A percentile compares a stretch with the other conserved stretches of the same genome.
Evolutionary conservation across 2,797 vertebrate species (phyloP).

Genomic region (Paratrypauchen microcephalus): DNA sequence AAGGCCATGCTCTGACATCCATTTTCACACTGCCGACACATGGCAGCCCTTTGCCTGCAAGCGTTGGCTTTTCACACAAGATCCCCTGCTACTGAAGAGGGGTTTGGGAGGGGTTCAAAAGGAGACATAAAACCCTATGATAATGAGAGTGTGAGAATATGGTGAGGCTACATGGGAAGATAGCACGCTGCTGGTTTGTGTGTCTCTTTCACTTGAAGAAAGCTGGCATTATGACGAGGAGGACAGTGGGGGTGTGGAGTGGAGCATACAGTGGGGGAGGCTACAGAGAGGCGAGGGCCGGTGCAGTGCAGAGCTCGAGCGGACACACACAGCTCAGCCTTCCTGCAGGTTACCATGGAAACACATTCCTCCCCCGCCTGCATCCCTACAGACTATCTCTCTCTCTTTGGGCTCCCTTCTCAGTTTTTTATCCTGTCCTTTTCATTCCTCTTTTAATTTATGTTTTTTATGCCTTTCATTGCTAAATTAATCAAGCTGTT

Average conservation of each 20-base stretch:
- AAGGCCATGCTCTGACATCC: constrained; percentile 63
- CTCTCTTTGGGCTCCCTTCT: constrained; percentile 62
- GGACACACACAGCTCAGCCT: constrained; percentile 85
- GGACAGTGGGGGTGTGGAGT: constrained; percentile 41
- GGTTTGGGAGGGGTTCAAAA: constrained; percentile 48
- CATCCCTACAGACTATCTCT: constrained; percentile 81
- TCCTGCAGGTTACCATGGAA: constrained; percentile 81
- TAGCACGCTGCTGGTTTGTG: constrained; percentile 33
- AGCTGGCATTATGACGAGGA: constrained; percentile 36
- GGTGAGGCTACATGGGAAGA: constrained; percentile 51
- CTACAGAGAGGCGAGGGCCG: constrained; percentile 73
- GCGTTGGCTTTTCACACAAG: constrained; percentile 74
- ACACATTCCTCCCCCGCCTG: constrained; percentile 86
- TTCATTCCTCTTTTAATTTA: constrained; percentile 31
- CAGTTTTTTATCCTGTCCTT: constrained; percentile 31
- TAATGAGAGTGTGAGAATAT: constrained; percentile 55
- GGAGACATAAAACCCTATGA: constrained; percentile 44
- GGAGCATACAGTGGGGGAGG: constrained; percentile 65
- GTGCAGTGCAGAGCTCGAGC: constrained; percentile 84
- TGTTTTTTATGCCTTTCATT: constrained; percentile 28
- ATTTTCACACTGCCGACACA: constrained; percentile 69
- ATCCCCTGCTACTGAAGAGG: constrained; percentile 60
- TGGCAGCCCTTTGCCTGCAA: constrained; percentile 68
- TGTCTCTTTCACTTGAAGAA: constrained; percentile 54
- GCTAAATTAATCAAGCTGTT: constrained; percentile 32